These are phyloP conservation scores for Bombylius discolor DNA, from an alignment of 2,888 invertebrate species.

Conservation along the genomic window DNA sequence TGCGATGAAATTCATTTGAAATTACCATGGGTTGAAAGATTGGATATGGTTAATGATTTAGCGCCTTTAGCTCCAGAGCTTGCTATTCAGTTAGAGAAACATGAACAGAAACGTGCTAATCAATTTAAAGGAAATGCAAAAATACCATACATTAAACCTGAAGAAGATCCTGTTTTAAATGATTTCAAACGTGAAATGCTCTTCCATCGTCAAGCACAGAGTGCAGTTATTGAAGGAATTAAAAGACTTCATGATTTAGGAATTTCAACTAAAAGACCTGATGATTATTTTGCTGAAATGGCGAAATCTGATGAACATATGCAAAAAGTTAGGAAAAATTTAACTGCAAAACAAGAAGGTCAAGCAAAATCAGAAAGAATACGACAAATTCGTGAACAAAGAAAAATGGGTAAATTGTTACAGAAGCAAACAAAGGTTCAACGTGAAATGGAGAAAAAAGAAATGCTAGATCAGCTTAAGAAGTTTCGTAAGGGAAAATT, in stretches of 20 bases:
- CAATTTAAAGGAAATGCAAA: constrained; percentile 57
- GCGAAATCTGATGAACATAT: constrained; percentile 94
- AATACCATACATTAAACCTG: constrained; percentile 46
- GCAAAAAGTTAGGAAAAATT: constrained; percentile 79
- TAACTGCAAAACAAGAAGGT: constrained; percentile 71
- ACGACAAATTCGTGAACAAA: constrained; percentile 74
- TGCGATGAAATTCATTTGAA: constrained; percentile 55
- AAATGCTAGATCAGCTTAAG: constrained; percentile 84
- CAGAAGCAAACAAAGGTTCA: constrained; percentile 72
- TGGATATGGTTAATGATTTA: constrained; percentile 63
- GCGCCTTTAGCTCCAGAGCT: constrained; percentile 79
- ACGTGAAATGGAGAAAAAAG: constrained; percentile 79
- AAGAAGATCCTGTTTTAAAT: constrained; percentile 69
- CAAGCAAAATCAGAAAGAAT: constrained; percentile 83
- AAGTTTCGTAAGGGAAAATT: constrained; percentile 79
- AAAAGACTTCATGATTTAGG: constrained; percentile 60
- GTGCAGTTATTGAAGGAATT: constrained; percentile 70
- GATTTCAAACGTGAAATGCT: constrained; percentile 85
- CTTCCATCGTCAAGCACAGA: constrained; percentile 78
- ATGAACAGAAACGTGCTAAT: constrained; percentile 54
- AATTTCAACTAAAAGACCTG: constrained; percentile 71
- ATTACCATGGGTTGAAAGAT: constrained; percentile 72
- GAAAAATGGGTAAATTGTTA: constrained; percentile 85
- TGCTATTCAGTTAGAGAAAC: constrained; percentile 60
- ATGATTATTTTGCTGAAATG: constrained; percentile 99